A percentile compares a stretch with the other conserved stretches of the same genome.
Evolutionary conservation across 2,797 vertebrate species (phyloP).

Genomic region (Enteromius fasciolatus): DNA sequence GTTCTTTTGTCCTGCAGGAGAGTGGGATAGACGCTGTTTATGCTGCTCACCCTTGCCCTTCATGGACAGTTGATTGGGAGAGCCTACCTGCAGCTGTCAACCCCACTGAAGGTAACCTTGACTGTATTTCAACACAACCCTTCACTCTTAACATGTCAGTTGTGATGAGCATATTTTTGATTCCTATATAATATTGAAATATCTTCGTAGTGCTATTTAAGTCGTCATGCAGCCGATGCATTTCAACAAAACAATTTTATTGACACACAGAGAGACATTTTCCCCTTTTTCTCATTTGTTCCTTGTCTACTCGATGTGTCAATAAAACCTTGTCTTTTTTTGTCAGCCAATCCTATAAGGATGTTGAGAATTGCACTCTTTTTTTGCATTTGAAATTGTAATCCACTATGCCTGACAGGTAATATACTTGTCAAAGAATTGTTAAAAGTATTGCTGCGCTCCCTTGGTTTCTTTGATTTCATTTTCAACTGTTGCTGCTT

Average conservation of each 20-base stretch:
- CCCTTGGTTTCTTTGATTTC: background rate
- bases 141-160: background rate
- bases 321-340: constrained; percentile 7
- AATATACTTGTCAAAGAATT: constrained; percentile 2
- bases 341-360: background rate
- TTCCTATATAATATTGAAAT: background rate
- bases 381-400: constrained; percentile 1
- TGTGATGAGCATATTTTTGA: background rate
- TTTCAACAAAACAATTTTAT: background rate
- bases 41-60: constrained; percentile 85
- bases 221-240: background rate
- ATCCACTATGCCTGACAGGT: constrained; percentile 1
- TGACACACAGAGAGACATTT: background rate
- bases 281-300: background rate
- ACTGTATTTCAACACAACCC: background rate
- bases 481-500: background rate
- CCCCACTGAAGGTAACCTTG: constrained; percentile 88
- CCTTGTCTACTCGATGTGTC: background rate
- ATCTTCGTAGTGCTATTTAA: background rate
- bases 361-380: background rate
- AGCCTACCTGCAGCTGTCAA: constrained; percentile 86
- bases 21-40: constrained; percentile 87
- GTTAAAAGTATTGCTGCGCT: background rate
- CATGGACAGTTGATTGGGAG: constrained; percentile 88
- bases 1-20: constrained; percentile 75